These are phyloP conservation scores for Clarias platycephalus DNA, from an alignment of 2,797 vertebrate genomes.

Conservation along the genomic window DNA sequence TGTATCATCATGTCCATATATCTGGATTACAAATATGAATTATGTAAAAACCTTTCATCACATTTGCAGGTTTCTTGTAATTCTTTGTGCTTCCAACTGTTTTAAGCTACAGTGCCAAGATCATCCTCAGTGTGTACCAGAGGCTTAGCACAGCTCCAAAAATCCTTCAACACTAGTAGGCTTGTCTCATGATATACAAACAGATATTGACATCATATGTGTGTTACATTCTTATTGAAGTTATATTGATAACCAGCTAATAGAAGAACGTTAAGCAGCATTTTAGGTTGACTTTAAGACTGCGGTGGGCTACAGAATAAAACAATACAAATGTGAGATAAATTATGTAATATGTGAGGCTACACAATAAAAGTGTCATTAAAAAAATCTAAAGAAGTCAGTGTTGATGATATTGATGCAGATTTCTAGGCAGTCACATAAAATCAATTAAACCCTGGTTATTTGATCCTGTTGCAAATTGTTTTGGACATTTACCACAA, in stretches of 20 bases:
- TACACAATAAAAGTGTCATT: conserved; percentile 44
- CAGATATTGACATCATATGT: conserved; percentile 65
- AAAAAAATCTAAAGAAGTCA: conserved; percentile 14
- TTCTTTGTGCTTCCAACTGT: conserved; percentile 71
- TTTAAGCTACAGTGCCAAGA: conserved; percentile 49
- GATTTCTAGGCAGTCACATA: conserved; percentile 57
- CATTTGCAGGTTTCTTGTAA: conserved; percentile 68
- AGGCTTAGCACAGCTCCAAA: conserved; percentile 49
- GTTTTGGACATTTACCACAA: conserved; percentile 10
- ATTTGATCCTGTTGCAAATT: conserved; percentile 22
- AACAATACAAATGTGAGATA: conserved; percentile 61
- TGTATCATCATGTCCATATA: conserved; percentile 44
- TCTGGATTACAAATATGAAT: conserved; percentile 45
- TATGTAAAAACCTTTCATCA: conserved; percentile 60
- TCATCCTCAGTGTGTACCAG: conserved; percentile 58
- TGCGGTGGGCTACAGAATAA: conserved; percentile 66
- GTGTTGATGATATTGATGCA: conserved; percentile 40
- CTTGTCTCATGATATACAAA: conserved; percentile 53
- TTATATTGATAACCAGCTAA: conserved; percentile 65
- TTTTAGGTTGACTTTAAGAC: conserved; percentile 74
- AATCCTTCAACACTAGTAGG: conserved; percentile 58
- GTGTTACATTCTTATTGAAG: conserved; percentile 66
- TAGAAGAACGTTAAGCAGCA: conserved; percentile 60
- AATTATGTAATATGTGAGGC: conserved; percentile 48
- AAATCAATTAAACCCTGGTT: conserved; percentile 46